These are phyloP conservation scores for Empidonax alnorum DNA, from an alignment of 2,113 vertebrate genomes.

Conservation along the genomic window DNA sequence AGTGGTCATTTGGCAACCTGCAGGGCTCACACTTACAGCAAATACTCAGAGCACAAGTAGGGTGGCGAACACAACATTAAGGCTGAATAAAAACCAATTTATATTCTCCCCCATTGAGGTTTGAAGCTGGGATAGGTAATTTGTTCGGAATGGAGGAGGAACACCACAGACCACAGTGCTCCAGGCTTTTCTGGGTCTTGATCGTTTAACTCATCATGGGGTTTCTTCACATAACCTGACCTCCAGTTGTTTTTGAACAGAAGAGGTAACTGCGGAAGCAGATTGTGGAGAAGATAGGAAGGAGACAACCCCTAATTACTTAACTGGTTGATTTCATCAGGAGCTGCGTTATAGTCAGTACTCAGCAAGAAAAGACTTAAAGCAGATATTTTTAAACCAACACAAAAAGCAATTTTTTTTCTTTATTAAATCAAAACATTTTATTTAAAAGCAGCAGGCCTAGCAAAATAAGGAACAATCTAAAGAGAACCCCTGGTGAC, in stretches of 20 bases:
- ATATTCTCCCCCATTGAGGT: constrained; percentile 30
- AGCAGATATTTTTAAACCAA: background rate
- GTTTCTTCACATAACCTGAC: constrained; percentile 28
- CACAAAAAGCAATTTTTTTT: background rate
- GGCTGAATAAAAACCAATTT: constrained; percentile 56
- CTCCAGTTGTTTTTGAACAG: constrained; percentile 45
- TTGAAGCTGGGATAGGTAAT: constrained; percentile 44
- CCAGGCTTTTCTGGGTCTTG: constrained; percentile 20
- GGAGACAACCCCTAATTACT: background rate
- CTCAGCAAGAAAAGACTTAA: background rate
- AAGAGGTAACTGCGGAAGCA: background rate
- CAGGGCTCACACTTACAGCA: constrained; percentile 2
- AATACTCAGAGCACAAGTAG: constrained; percentile 14
- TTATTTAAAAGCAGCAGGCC: background rate
- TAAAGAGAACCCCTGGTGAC: background rate
- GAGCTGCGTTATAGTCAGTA: background rate
- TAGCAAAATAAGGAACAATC: background rate
- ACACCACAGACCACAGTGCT: background rate
- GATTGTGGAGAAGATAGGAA: background rate
- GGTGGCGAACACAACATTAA: constrained; percentile 19
- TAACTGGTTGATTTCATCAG: background rate
- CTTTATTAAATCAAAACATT: background rate
- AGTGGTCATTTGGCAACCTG: constrained; percentile 39
- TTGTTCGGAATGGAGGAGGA: constrained; percentile 47
- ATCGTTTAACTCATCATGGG: constrained; percentile 26